Evolutionary conservation across 2,888 invertebrate species (phyloP), one percentile per base, ranked within the genome.

Genomic region (Idaea dimidiata): DNA sequence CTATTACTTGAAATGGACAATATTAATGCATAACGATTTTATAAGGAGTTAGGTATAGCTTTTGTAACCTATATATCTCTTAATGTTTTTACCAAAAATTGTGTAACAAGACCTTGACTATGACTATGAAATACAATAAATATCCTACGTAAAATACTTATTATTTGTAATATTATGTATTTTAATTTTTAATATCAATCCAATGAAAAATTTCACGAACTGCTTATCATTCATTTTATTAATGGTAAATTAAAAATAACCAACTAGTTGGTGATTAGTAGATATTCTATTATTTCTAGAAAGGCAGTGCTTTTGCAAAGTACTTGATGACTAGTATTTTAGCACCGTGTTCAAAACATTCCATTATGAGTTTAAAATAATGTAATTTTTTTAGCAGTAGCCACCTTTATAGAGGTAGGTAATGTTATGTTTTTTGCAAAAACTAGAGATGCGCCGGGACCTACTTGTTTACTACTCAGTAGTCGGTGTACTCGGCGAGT

Each of bases 1-100:
- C 3, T 14, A 24, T 31, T 66, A 69, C 69, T 76, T 72, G 65
- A 71, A 75, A 73, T 74, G 68, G 75, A 76, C 76, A 79, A 78
- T 75, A 78, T 62, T 64, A 55, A 55, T 17, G 54, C 58, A 54
- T 58, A 59, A 59, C 55, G 24, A 17, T 56, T 55, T 31, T 31
- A n/a, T 57, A 62, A 43, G 59, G 63, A 64, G 63, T 68, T 74
- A 69, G 66, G 17, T 57, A 66, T 78, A 80, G 78, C 76, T 80
- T 79, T 79, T 80, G 56, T 80, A 80, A 63, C 24, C 5, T 24
- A 66, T 70, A 14, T 43, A 43, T 3, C 43, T 43, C 14, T 43
- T 56, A 69, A 68, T 67, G 63, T 62, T 57, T 62, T 31, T 60
- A 63, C 55, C 17, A 59, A 4, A 54, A 53, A 58, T 33, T 66